A percentile compares a stretch with the other conserved stretches of the same genome.
Evolutionary conservation across 2,113 vertebrate species (phyloP).

Genomic region (Mixornis gularis): DNA sequence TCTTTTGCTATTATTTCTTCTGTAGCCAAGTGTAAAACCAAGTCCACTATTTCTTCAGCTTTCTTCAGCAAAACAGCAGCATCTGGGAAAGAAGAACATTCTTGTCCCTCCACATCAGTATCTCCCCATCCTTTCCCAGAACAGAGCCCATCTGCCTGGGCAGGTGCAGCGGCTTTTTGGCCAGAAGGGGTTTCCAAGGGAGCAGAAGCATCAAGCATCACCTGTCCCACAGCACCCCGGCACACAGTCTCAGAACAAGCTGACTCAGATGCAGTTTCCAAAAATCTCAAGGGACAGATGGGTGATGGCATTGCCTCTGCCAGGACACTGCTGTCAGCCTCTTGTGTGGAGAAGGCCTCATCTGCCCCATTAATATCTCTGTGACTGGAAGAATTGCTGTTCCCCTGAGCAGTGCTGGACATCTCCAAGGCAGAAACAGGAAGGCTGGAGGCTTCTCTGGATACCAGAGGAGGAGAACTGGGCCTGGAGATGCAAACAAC

Average conservation of each 20-base stretch:
- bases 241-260: background rate
- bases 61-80: slow-evolving; percentile 43
- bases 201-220: background rate
- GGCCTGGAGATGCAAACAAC: background rate
- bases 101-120: background rate
- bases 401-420: background rate
- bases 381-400: background rate
- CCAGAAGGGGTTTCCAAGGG: background rate
- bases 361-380: background rate
- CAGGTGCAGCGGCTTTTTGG: slow-evolving; percentile 42
- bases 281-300: background rate
- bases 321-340: background rate
- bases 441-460: background rate
- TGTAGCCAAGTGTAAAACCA: slow-evolving; percentile 57
- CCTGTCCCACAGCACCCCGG: background rate
- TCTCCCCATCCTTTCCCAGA: slow-evolving; percentile 22
- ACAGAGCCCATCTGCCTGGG: slow-evolving; percentile 10
- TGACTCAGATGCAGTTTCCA: background rate
- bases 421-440: background rate
- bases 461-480: background rate
- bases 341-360: background rate
- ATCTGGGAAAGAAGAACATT: background rate
- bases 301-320: background rate
- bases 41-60: slow-evolving; percentile 57
- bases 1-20: slow-evolving; percentile 61